Evolutionary conservation across 2,113 vertebrate species (phyloP).

Genomic region (Pogonocichla stellata): DNA sequence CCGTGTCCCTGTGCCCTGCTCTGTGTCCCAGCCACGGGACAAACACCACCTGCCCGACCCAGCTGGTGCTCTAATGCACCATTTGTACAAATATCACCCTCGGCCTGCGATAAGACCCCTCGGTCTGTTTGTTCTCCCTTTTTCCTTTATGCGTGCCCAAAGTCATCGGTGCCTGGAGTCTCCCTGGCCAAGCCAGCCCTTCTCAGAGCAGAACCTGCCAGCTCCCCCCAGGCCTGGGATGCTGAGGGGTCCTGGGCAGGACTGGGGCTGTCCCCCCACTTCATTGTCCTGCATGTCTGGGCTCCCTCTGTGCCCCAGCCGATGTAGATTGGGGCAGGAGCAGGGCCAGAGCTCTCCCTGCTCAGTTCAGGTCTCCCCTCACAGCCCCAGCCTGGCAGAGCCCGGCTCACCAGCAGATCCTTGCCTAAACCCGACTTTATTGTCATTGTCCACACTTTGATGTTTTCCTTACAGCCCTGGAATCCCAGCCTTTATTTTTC

Average conservation of each 20-base stretch:
- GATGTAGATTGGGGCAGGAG: not conserved
- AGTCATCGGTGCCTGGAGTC: not conserved
- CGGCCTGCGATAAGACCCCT: not conserved
- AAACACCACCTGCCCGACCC: not conserved
- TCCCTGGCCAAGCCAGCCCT: not conserved
- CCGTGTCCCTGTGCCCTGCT: not conserved
- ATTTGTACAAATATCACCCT: not conserved
- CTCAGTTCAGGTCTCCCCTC: not conserved
- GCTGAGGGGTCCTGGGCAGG: not conserved
- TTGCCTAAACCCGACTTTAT: not conserved
- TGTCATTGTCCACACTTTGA: not conserved
- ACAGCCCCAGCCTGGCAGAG: not conserved
- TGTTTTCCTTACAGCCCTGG: conserved; percentile 30
- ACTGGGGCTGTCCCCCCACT: not conserved
- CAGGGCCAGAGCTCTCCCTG: not conserved
- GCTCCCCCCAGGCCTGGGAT: not conserved
- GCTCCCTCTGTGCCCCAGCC: not conserved
- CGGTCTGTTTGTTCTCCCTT: not conserved
- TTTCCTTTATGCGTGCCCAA: not conserved
- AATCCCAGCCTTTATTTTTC: conserved; percentile 27
- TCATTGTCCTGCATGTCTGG: not conserved
- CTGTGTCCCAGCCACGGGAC: not conserved
- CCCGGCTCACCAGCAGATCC: not conserved
- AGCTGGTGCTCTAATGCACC: not conserved
- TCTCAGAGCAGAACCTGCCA: not conserved